phyloP scores from a whole-genome alignment of 2,888 invertebrate species.

The Dendrolimus pini region DNA sequence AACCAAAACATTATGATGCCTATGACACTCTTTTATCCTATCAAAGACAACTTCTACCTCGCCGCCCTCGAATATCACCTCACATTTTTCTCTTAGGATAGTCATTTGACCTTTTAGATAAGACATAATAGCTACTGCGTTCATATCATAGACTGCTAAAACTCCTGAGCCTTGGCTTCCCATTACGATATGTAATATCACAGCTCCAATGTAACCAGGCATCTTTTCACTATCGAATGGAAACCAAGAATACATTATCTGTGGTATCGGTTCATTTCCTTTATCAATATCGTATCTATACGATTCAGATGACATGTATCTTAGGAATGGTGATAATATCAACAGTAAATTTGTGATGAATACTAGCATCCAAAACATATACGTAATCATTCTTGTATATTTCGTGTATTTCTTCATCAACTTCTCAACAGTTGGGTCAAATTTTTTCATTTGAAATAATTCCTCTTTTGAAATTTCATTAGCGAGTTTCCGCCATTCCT shows the following conservation, averaged over 20 bases:
- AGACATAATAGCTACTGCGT: conserved; percentile 41
- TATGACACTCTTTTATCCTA: conserved; percentile 46
- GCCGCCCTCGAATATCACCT: conserved; percentile 26
- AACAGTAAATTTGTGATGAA: conserved; percentile 29
- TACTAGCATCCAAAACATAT: conserved; percentile 37
- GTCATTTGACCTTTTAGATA: conserved; percentile 49
- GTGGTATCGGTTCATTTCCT: conserved; percentile 38
- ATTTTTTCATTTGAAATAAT: conserved; percentile 19
- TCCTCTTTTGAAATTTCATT: conserved; percentile 34
- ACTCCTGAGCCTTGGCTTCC: conserved; percentile 34
- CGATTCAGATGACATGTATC: conserved; percentile 23
- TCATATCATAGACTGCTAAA: conserved; percentile 41
- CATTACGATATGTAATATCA: conserved; percentile 34
- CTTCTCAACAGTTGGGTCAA: conserved; percentile 17
- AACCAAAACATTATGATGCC: conserved; percentile 38
- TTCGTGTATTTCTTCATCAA: conserved; percentile 32
- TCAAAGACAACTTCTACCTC: conserved; percentile 18
- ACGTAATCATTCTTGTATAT: conserved; percentile 41
- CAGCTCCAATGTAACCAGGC: conserved; percentile 39
- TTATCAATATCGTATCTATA: conserved; percentile 31
- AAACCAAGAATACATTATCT: conserved; percentile 50
- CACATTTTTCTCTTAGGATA: conserved; percentile 37
- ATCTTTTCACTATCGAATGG: conserved; percentile 45
- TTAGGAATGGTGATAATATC: conserved; percentile 34
- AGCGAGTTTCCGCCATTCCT: conserved; percentile 23